These are phyloP conservation scores for Arizona elegans DNA, from an alignment of 2,113 vertebrate genomes.

Conservation along the genomic window DNA sequence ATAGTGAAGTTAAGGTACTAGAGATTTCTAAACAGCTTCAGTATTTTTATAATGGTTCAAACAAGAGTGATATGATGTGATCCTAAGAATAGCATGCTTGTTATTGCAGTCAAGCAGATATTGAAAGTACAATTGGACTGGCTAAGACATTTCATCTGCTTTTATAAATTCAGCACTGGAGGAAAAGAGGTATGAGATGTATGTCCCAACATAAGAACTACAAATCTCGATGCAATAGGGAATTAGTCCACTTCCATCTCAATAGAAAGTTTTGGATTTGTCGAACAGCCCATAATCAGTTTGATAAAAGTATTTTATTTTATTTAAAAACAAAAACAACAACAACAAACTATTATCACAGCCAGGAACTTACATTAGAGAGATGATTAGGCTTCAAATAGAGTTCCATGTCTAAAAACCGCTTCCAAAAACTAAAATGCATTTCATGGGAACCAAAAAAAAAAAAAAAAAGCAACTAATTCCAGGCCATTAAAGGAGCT, in stretches of 20 bases:
- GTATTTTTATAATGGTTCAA: neutral
- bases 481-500: neutral
- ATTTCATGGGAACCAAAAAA: neutral
- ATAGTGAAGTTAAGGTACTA: neutral
- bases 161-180: neutral
- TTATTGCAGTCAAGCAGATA: neutral
- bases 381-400: neutral
- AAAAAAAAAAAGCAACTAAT: neutral
- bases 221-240: neutral
- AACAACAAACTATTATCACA: neutral
- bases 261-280: neutral
- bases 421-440: neutral
- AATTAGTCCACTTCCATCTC: neutral
- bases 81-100: neutral
- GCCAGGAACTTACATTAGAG: neutral
- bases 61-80: neutral
- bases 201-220: neutral
- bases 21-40: neutral
- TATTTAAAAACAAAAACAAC: neutral
- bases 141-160: neutral
- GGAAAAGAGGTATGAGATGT: neutral
- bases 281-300: neutral
- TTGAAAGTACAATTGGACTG: neutral
- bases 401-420: neutral
- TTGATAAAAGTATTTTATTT: neutral